Evolutionary conservation across 2,113 vertebrate genomes (phyloP), one percentile per base, ranked within the genome.

Genomic region (Polyodon spathula): DNA sequence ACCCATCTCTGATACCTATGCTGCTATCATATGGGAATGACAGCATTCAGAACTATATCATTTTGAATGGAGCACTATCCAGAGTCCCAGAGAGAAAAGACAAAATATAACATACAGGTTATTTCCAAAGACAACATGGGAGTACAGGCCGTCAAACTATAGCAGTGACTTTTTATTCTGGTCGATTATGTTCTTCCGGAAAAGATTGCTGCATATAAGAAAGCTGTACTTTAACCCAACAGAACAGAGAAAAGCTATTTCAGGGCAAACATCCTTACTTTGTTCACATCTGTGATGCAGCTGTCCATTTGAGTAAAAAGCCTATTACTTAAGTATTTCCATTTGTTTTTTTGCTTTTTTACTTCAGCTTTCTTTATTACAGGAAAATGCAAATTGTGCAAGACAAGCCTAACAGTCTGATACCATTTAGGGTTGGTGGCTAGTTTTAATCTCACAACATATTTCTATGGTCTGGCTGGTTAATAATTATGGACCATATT

Each of bases 301-400:
- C 53, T 54, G 53, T 27, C 15, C 9, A 54, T 54, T 27, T 54
- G 15, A 6, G 53, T 4, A 27, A 54, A 17, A 37, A 17, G 16
- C 16, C 53, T 17, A 54, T 54, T 37, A 37, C 53, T 54, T 54
- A 54, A 54, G 9, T 9, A 9, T 54, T 54, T 54, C 53, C 53
- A 54, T 54, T 17, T 37, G 53, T 54, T 54, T 52, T 1, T 54
- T 15, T 50, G 46, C 53, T 15, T 37, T 54, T 27, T 17, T 50
- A 7, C 46, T 17, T 54, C 6, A 53, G 51, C 16, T 53, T 15
- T 14, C 51, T 16, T 53, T 53, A 53, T 4, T 54, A 15, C 6
- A 54, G 27, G 10, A 16, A 54, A 15, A 52, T n/a, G 7, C 37
- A 54, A 54, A 37, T 37, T 8, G 16, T 9, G 16, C 15, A 12